Evolutionary conservation across 30 jellyfish, hydroid and myxozoan species (phyloP).

Genomic region (Haliclystus octoradiatus): DNA sequence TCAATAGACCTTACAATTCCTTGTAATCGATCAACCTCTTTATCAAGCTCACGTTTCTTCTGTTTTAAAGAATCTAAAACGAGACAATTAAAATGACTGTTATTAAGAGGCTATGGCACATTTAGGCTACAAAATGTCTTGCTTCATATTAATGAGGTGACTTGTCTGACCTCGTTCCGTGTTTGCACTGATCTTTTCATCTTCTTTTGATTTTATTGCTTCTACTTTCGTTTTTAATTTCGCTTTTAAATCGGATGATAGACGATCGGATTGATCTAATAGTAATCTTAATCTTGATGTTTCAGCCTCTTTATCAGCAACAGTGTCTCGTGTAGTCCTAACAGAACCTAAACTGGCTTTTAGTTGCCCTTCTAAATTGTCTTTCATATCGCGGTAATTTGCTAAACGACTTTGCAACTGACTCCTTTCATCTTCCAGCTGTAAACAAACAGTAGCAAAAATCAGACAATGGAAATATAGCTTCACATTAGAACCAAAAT

Average conservation of each 20-base stretch:
- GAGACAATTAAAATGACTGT: neutral
- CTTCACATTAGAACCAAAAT: too few species aligned
- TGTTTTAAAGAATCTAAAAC: slow-evolving; percentile 27
- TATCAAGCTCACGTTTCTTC: slow-evolving; percentile 20
- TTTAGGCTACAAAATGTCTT: too few species aligned
- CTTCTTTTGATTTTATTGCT: slow-evolving; percentile 3
- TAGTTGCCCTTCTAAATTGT: slow-evolving; percentile 63
- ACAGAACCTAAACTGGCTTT: slow-evolving; percentile 40
- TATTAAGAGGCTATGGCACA: too few species aligned
- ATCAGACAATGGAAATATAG: neutral
- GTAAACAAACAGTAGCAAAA: neutral
- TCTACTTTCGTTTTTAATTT: slow-evolving; percentile 43
- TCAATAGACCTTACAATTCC: slow-evolving; percentile 65
- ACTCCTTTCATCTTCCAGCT: slow-evolving; percentile 70
- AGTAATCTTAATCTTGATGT: slow-evolving; percentile 52
- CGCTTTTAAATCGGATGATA: slow-evolving; percentile 51
- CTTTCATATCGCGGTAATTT: slow-evolving; percentile 41
- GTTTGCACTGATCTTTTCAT: slow-evolving; percentile 3
- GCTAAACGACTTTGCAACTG: slow-evolving; percentile 52
- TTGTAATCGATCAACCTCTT: slow-evolving; percentile 57
- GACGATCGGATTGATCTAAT: slow-evolving; percentile 63
- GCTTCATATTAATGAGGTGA: too few species aligned
- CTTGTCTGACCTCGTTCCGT: slow-evolving; percentile 21
- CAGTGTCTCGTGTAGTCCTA: slow-evolving; percentile 48
- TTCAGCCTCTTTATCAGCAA: slow-evolving; percentile 82